These are phyloP conservation scores for Iguana delicatissima DNA, from an alignment of 2,797 vertebrate species.

Conservation along the genomic window DNA sequence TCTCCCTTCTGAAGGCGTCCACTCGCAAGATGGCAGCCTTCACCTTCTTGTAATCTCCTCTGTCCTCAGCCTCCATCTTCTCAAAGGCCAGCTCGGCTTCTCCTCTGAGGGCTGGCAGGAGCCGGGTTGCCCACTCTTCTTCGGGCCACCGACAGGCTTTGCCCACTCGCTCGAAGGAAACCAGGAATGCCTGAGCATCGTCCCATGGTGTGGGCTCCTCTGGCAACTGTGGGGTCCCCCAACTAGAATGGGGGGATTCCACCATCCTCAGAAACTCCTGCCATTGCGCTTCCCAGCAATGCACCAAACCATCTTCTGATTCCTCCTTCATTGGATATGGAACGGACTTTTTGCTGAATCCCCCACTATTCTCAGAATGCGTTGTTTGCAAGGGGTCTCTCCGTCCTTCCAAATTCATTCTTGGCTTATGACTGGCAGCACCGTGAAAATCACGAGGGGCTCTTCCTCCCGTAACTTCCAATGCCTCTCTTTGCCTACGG, in stretches of 20 bases:
- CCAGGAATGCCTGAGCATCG: background rate
- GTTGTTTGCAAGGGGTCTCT: too few species aligned
- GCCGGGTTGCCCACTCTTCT: background rate
- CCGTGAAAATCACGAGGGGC: background rate
- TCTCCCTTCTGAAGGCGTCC: background rate
- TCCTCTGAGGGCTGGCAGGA: conserved; percentile 15
- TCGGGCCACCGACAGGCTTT: conserved; percentile 17
- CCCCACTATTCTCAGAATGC: background rate
- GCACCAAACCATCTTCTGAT: background rate
- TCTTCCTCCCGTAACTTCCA: too few species aligned
- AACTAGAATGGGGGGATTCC: background rate
- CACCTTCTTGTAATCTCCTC: conserved; percentile 16
- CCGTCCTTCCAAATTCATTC: background rate
- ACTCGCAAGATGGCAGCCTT: conserved; percentile 12
- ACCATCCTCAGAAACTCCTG: conserved; percentile 10
- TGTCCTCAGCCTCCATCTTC: background rate
- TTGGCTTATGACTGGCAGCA: background rate
- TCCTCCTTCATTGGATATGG: background rate
- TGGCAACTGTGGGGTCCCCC: background rate
- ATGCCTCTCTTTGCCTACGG: background rate
- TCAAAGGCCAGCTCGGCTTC: background rate
- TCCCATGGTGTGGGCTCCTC: background rate
- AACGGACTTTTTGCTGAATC: background rate
- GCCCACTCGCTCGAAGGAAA: conserved; percentile 26
- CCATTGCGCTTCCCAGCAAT: conserved; percentile 24